Conservation (phyloP, 2,888 invertebrate genomes). For the Ceraclea dissimilis region DNA sequence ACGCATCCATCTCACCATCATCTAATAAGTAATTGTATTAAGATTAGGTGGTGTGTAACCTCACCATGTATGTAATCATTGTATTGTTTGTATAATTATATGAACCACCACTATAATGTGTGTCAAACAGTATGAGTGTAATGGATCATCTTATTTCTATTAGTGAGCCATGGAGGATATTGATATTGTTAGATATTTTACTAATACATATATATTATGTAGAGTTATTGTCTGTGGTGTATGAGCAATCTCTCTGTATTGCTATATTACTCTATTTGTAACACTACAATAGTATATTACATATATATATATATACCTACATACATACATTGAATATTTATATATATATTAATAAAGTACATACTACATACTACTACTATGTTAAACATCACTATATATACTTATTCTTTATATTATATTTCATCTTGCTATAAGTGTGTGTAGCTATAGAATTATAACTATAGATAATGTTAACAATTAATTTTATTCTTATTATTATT, state of each 20-base stretch:
- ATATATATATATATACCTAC: not conserved
- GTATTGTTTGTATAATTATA: too few relatives aligned
- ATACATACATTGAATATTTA: not conserved
- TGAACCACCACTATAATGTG: too few relatives aligned
- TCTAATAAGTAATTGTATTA: too few relatives aligned
- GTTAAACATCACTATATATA: too few relatives aligned
- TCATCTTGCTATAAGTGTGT: slow-evolving; percentile 22
- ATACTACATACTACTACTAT: not conserved
- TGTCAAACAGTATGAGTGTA: too few relatives aligned
- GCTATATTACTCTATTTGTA: too few relatives aligned
- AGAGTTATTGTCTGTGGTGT: slow-evolving; percentile 11
- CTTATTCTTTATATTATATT: slow-evolving; percentile 3
- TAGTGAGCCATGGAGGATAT: not conserved
- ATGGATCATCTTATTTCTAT: too few relatives aligned
- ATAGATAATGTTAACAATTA: not conserved
- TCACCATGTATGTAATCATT: too few relatives aligned
- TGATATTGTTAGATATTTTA: slow-evolving; percentile 19
- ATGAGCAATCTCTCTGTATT: not conserved
- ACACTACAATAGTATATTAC: not conserved
- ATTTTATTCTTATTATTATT: not conserved
- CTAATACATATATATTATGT: slow-evolving; percentile 13
- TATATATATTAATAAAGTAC: not conserved
- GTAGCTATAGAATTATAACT: slow-evolving; percentile 20
- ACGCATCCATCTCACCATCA: too few relatives aligned
- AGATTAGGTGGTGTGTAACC: too few relatives aligned